Percentiles rank a stretch among this genome's conserved stretches.
Evolutionary conservation across 2,113 vertebrate genomes (phyloP).

Genomic region (Sapajus apella): DNA sequence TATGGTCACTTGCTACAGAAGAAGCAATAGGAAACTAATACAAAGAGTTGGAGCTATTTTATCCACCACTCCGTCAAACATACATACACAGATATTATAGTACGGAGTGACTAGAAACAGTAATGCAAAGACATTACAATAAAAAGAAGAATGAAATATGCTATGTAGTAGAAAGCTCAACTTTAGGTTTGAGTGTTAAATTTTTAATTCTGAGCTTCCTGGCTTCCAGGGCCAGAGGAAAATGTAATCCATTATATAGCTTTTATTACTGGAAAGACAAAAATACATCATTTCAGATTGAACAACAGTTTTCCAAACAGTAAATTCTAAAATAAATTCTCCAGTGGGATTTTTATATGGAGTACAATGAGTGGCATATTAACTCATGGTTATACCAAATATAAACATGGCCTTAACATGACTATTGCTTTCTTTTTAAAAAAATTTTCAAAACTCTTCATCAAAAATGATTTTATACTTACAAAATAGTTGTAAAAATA

Average conservation of each 20-base stretch:
- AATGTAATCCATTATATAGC: not conserved
- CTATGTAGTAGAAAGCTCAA: not conserved
- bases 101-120: not conserved
- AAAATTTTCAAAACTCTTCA: not conserved
- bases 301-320: not conserved
- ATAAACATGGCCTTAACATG: not conserved
- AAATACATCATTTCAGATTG: not conserved
- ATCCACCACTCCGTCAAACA: not conserved
- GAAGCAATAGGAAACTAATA: not conserved
- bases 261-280: not conserved
- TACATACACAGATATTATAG: not conserved
- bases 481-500: not conserved
- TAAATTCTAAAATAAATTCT: constrained; percentile 7
- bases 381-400: not conserved
- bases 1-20: not conserved
- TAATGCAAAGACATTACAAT: not conserved
- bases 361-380: not conserved
- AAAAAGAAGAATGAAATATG: not conserved
- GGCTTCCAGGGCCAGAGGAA: not conserved
- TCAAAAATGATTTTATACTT: not conserved
- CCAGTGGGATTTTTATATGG: not conserved
- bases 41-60: not conserved
- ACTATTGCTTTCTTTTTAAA: not conserved
- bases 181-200: not conserved
- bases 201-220: not conserved